Percentiles rank a stretch among this genome's conserved stretches.
Evolutionary conservation across 2,888 invertebrate species (phyloP).

Genomic region (Actias luna): DNA sequence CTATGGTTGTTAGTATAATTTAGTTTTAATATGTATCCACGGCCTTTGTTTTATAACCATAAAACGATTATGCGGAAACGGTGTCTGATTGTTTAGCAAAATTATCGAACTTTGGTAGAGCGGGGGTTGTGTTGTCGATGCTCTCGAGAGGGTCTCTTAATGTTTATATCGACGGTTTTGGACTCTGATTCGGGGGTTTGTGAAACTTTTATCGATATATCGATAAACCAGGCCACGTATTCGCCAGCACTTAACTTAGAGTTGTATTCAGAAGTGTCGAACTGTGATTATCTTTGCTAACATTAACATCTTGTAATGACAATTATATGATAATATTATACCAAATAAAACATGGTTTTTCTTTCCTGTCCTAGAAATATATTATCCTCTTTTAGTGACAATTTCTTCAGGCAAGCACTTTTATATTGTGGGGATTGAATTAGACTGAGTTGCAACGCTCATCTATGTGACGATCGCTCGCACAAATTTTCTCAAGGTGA

Average conservation of each 20-base stretch:
- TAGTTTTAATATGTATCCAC: conserved; percentile 32
- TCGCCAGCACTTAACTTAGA: not conserved
- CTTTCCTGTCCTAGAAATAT: conserved; percentile 26
- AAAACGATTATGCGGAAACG: conserved; percentile 12
- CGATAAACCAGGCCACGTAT: not conserved
- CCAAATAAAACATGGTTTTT: conserved; percentile 57
- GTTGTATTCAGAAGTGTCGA: conserved; percentile 57
- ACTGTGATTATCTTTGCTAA: conserved; percentile 82
- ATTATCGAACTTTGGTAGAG: conserved; percentile 23
- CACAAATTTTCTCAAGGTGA: no score
- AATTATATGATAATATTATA: conserved; percentile 78
- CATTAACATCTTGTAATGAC: conserved; percentile 81
- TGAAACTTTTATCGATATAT: conserved; percentile 1
- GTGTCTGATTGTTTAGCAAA: conserved; percentile 14
- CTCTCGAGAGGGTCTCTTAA: not conserved
- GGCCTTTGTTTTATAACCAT: conserved; percentile 18
- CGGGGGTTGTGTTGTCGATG: not conserved
- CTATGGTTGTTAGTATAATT: conserved; percentile 34
- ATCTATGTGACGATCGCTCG: no score
- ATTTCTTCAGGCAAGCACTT: no score
- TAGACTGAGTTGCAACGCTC: no score
- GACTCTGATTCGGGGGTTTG: not conserved
- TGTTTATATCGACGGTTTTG: conserved; percentile 9
- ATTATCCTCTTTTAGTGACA: no score
- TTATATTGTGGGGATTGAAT: no score